Evolutionary conservation across 2,888 invertebrate species (phyloP).

Genomic region (Liposcelis brunnea): DNA sequence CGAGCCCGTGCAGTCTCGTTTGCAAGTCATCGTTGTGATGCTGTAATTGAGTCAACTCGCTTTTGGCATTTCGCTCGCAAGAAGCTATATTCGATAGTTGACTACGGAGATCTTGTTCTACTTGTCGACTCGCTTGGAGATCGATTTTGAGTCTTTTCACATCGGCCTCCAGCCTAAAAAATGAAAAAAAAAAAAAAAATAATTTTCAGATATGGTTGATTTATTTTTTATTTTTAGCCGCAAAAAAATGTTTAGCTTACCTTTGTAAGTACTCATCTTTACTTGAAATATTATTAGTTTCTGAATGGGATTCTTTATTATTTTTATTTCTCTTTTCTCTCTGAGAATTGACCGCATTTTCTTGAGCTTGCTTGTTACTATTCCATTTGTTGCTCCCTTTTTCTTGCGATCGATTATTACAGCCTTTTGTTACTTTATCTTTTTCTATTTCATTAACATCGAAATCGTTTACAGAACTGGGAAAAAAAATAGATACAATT

Average conservation of each 20-base stretch:
- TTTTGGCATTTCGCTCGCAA: conserved; percentile 46
- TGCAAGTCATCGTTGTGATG: conserved; percentile 79
- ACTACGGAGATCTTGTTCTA: conserved; percentile 52
- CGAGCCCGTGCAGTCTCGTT: conserved; percentile 57
- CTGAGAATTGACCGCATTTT: conserved; percentile 29
- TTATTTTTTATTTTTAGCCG: conserved; percentile 30
- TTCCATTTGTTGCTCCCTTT: conserved; percentile 17
- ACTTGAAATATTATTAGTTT: conserved; percentile 18
- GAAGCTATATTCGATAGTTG: conserved; percentile 46
- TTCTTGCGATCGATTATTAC: conserved; percentile 11
- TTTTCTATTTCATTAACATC: conserved; percentile 31
- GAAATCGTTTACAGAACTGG: conserved; percentile 30
- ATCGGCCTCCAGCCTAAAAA: conserved; percentile 46
- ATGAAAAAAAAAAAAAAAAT: conserved; percentile 6
- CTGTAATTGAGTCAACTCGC: conserved; percentile 60
- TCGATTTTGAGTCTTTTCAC: conserved; percentile 55
- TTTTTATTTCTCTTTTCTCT: conserved; percentile 32
- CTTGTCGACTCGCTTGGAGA: conserved; percentile 49
- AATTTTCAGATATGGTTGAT: conserved; percentile 27
- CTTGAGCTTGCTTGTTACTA: conserved; percentile 31
- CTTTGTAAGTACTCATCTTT: conserved; percentile 33
- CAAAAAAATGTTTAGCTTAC: conserved; percentile 20
- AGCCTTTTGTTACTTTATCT: conserved; percentile 27
- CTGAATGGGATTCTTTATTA: conserved; percentile 24
- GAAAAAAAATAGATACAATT: conserved; percentile 12